phyloP scores from a whole-genome alignment of 2,113 vertebrate species.

The Dunckerocampus dactyliophorus region DNA sequence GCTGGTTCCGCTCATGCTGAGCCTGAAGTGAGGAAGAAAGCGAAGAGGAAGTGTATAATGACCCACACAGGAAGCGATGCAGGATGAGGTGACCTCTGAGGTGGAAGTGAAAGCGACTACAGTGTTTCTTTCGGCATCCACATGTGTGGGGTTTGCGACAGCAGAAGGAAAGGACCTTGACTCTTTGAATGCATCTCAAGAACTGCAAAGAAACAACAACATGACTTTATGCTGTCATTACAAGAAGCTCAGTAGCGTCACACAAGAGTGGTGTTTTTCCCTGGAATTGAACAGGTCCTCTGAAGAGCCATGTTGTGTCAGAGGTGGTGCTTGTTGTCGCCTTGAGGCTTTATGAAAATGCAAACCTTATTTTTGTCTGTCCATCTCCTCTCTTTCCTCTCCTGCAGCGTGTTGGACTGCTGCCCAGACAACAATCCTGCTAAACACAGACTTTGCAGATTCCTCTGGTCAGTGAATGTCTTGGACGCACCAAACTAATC shows the following conservation, averaged over 20 bases:
- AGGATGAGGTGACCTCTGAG: constrained; percentile 1
- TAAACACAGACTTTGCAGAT: constrained; percentile 23
- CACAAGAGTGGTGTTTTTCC: not conserved
- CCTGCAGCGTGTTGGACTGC: constrained; percentile 33
- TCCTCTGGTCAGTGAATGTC: constrained; percentile 9
- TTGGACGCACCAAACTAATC: not conserved
- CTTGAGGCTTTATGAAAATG: not conserved
- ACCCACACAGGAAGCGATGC: constrained; percentile 28
- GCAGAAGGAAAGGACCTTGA: constrained; percentile 44
- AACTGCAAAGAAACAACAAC: too few species aligned
- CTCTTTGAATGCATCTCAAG: not conserved
- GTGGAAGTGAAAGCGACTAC: constrained; percentile 57
- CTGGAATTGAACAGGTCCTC: not conserved
- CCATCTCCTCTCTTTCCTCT: constrained; percentile 1
- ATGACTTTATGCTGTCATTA: too few species aligned
- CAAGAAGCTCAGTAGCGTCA: not conserved
- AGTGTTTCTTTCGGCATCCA: constrained; percentile 2
- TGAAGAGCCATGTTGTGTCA: not conserved
- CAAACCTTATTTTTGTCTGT: constrained; percentile 8
- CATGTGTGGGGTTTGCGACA: not conserved
- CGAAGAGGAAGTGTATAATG: not conserved
- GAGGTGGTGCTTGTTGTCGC: not conserved
- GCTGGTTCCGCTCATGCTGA: not conserved
- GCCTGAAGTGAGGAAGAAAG: not conserved
- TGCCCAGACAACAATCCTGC: constrained; percentile 39